Evolutionary conservation across 2,113 vertebrate genomes (phyloP).

Genomic region (Chlamydotis undulata): DNA sequence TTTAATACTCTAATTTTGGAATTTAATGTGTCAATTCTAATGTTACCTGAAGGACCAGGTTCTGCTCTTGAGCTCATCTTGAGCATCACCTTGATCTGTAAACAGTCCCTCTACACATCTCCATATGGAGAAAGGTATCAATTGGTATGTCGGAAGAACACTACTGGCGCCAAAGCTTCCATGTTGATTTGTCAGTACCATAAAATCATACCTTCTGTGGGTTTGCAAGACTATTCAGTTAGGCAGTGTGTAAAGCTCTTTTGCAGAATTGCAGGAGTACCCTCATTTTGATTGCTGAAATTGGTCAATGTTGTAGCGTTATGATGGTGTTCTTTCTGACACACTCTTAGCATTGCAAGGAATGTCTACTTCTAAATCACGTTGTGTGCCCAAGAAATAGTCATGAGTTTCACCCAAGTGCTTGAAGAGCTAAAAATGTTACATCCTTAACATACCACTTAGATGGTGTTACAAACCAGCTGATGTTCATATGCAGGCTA

Average conservation of each 20-base stretch:
- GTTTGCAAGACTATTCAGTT: not conserved
- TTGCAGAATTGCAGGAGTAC: not conserved
- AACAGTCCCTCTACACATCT: not conserved
- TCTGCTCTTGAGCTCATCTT: not conserved
- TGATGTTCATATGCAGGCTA: slow-evolving; percentile 23
- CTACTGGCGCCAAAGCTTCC: not conserved
- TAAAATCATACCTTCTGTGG: not conserved
- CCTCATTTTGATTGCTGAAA: not conserved
- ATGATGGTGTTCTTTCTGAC: not conserved
- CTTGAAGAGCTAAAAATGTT: slow-evolving; percentile 12
- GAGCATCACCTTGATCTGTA: not conserved
- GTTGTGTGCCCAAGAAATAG: not conserved
- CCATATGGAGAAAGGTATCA: not conserved
- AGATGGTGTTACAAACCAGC: not conserved
- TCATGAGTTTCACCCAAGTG: not conserved
- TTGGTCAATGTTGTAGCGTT: not conserved
- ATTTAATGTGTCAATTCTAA: not conserved
- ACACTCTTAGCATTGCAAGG: not conserved
- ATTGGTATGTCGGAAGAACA: not conserved
- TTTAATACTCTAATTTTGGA: not conserved
- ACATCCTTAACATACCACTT: slow-evolving; percentile 18
- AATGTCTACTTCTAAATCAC: not conserved
- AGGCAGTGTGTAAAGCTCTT: not conserved
- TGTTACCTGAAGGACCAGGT: not conserved
- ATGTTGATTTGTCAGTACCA: not conserved